phyloP scores from a whole-genome alignment of 2,888 invertebrate species.

The Pardosa pseudoannulata region DNA sequence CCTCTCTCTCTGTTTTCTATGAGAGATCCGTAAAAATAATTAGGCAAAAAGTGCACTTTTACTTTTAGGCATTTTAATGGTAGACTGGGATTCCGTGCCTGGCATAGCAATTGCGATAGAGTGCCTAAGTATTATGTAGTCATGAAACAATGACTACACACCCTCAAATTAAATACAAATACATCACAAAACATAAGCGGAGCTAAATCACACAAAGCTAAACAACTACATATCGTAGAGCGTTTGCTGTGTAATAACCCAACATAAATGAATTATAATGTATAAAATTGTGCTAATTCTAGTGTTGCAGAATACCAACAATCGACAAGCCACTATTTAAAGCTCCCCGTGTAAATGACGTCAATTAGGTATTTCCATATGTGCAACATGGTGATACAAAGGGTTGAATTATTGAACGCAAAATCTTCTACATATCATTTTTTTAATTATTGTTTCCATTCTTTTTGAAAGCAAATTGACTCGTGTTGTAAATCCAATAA shows the following conservation, averaged over 20 bases:
- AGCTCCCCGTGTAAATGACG: too few species aligned
- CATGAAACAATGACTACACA: slow-evolving; percentile 55
- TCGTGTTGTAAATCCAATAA: too few species aligned
- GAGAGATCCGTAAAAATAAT: background rate
- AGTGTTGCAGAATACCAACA: too few species aligned
- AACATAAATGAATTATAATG: slow-evolving; percentile 41
- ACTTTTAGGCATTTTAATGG: slow-evolving; percentile 43
- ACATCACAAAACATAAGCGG: slow-evolving; percentile 43
- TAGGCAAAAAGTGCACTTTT: background rate
- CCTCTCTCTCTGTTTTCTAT: background rate
- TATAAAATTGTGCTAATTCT: too few species aligned
- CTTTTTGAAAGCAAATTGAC: too few species aligned
- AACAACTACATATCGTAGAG: slow-evolving; percentile 50
- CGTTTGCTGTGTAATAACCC: slow-evolving; percentile 35
- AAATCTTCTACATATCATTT: too few species aligned
- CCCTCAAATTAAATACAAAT: slow-evolving; percentile 68
- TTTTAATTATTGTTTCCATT: too few species aligned
- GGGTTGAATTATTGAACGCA: too few species aligned
- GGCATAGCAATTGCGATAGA: slow-evolving; percentile 35
- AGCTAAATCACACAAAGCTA: slow-evolving; percentile 42
- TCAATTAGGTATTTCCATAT: too few species aligned
- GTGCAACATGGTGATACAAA: too few species aligned
- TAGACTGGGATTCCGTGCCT: slow-evolving; percentile 6
- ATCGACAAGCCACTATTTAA: too few species aligned
- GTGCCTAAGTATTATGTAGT: slow-evolving; percentile 26